Evolutionary conservation across 2,888 invertebrate genomes (phyloP).

Genomic region (Lysandra bellargus): DNA sequence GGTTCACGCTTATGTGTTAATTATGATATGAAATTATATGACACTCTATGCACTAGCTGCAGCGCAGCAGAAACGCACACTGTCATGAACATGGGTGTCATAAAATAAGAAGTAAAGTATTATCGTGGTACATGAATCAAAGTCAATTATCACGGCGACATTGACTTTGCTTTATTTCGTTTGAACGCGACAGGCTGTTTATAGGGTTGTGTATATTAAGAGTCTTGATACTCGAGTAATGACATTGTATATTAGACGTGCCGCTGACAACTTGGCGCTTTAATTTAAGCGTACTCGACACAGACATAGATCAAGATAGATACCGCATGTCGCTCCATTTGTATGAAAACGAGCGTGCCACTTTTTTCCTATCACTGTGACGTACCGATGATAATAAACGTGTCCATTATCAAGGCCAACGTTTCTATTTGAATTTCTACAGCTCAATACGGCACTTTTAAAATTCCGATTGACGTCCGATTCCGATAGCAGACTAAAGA

Average conservation of each 20-base stretch:
- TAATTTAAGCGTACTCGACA: constrained; percentile 19
- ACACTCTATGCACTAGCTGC: background rate
- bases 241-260: constrained; percentile 27
- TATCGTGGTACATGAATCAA: constrained; percentile 11
- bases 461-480: too few species aligned
- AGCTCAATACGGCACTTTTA: too few species aligned
- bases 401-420: too few species aligned
- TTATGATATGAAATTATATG: background rate
- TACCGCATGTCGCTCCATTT: too few species aligned
- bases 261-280: constrained; percentile 20
- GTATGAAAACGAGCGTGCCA: too few species aligned
- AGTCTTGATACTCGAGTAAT: constrained; percentile 9
- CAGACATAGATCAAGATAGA: too few species aligned
- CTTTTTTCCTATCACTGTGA: too few species aligned
- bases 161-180: constrained; percentile 32
- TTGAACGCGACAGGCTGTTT: constrained; percentile 30
- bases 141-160: constrained; percentile 32
- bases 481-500: too few species aligned
- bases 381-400: too few species aligned
- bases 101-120: background rate
- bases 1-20: background rate
- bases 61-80: constrained; percentile 21
- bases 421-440: too few species aligned
- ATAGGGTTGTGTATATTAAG: constrained; percentile 32
- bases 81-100: constrained; percentile 7